Percentiles rank a stretch among this genome's conserved stretches.
Conservation (phyloP, 2,797 vertebrate species). For the Hapalemur alaotrensis region DNA sequence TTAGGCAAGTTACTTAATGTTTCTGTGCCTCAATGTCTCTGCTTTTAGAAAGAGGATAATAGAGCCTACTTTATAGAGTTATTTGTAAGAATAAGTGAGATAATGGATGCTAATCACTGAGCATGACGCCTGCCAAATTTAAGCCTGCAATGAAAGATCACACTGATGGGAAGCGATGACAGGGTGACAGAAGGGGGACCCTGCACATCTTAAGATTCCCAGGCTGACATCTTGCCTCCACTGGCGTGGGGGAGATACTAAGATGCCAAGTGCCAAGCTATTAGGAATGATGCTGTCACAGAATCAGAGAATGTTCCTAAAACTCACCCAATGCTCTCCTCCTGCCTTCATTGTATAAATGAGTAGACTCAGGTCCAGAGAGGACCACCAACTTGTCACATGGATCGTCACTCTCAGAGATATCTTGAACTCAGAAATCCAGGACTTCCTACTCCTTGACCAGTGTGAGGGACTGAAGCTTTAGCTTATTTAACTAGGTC, state of each 20-base stretch:
- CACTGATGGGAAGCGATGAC: not conserved
- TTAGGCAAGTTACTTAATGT: not conserved
- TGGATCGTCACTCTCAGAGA: not conserved
- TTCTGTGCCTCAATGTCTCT: not conserved
- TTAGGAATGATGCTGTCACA: not conserved
- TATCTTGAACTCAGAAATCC: not conserved
- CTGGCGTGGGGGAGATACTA: not conserved
- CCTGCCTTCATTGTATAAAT: not conserved
- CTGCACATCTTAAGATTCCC: not conserved
- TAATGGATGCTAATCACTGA: not conserved
- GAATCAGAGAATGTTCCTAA: not conserved
- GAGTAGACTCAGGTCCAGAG: not conserved
- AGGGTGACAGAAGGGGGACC: not conserved
- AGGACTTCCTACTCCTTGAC: not conserved
- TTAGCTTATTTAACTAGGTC: not conserved
- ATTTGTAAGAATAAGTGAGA: slow-evolving; percentile 35
- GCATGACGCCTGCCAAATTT: not conserved
- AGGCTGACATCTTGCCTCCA: not conserved
- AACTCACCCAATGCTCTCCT: not conserved
- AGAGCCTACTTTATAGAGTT: not conserved
- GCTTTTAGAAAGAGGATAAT: not conserved
- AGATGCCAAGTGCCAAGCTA: not conserved
- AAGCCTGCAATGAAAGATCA: not conserved
- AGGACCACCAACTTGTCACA: not conserved
- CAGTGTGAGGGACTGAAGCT: not conserved